A percentile compares a stretch with the other conserved stretches of the same genome.
These are phyloP conservation scores for Lasiommata megera DNA, from an alignment of 2,888 invertebrate genomes.

Conservation along the genomic window DNA sequence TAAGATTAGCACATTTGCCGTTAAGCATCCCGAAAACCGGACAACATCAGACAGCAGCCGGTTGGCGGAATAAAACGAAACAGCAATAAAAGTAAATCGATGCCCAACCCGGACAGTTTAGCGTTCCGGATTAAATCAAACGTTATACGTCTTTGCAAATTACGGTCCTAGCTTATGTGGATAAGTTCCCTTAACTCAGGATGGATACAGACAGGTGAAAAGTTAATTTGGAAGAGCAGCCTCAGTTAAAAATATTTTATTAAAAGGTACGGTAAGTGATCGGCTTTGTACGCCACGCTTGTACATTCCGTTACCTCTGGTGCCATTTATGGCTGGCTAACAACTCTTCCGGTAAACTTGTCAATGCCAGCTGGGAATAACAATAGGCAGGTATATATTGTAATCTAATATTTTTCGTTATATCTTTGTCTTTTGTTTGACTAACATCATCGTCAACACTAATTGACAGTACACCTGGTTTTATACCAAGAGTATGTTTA, in stretches of 20 bases:
- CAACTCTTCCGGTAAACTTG: too few relatives aligned
- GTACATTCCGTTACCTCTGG: too few relatives aligned
- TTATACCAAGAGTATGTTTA: too few relatives aligned
- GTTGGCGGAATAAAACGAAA: slow-evolving; percentile 31
- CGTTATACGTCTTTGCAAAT: slow-evolving; percentile 77
- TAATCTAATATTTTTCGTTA: not conserved
- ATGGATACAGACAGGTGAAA: not conserved
- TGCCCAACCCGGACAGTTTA: slow-evolving; percentile 52
- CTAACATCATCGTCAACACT: too few relatives aligned
- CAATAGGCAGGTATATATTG: not conserved
- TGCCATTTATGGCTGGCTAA: too few relatives aligned
- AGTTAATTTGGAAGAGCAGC: not conserved
- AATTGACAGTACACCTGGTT: too few relatives aligned
- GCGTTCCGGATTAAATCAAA: slow-evolving; percentile 78
- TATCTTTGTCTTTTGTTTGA: too few relatives aligned
- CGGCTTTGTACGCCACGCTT: too few relatives aligned
- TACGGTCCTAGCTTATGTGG: slow-evolving; percentile 58
- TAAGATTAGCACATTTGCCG: slow-evolving; percentile 77
- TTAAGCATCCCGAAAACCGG: slow-evolving; percentile 77
- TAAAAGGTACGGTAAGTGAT: too few relatives aligned
- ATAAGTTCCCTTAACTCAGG: not conserved
- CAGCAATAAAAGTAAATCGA: slow-evolving; percentile 76
- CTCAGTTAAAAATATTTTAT: too few relatives aligned
- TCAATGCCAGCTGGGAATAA: not conserved
- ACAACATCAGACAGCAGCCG: slow-evolving; percentile 54